Base-by-base conservation (phyloP, 2,888 invertebrate species). In the Torymus aiolomorphi region DNA sequence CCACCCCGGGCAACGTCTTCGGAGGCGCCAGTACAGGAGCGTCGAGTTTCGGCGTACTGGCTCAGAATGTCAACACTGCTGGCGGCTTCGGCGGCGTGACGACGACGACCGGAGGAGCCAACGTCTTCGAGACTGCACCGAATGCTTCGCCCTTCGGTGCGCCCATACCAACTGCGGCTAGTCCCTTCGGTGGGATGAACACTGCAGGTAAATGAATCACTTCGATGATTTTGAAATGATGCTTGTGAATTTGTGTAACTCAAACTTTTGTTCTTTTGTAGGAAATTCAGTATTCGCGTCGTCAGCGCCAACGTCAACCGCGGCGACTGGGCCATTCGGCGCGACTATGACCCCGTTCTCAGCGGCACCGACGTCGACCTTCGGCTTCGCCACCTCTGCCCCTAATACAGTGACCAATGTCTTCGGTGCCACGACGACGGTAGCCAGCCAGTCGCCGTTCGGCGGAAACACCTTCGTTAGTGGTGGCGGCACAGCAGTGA, bases 381-480 rank as follows among this genome's bases (percentile, higher is more conserved):
- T 69, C 49, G 54, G 16, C 13, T 67, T 54, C 54, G 69, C 56
- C 8, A 62, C 62, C 3, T 5, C 56, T 14, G 74, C 66, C 1
- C 18, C 67, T 8, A 31, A 31, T n/a, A 61, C 75, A n/a, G 49
- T 42, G 13, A 16, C 69, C 8, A n/a, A 49, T 14, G 52, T 8
- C n/a, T 80, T 65, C 65, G 65, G 54, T 31, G 16, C 66, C 0
- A 16, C 70, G 3, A 20, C 51, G 18, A 20, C 67, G 4, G 20
- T 42, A 11, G 86, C 85, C 56, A 84, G 82, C 0, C 82, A 84
- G 4, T 78, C 86, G 5, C 83, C 85, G 1, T 90, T 88, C 70
- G 88, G 88, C 11, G 84, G 5, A 31, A 31, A 31, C 8, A 31
- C 31, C 5, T 31, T 31, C 8, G 31, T 85, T 85, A 31, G 76